Conservation (phyloP, 2,888 invertebrate species). For the Diploptera punctata region DNA sequence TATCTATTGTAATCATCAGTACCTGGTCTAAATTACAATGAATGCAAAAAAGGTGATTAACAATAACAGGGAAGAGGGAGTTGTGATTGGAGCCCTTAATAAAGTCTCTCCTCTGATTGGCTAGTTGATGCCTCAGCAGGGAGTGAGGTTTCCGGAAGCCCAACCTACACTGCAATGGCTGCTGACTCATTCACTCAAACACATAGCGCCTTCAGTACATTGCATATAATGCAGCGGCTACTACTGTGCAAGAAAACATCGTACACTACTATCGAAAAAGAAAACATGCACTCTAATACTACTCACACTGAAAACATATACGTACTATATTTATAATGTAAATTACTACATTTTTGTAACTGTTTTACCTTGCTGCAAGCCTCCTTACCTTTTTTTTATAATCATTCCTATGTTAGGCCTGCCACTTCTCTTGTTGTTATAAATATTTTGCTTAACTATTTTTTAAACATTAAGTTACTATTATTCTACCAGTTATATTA, state of each 20-base stretch:
- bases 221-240: slow-evolving; percentile 2
- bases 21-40: neutral
- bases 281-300: neutral
- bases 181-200: slow-evolving; percentile 33
- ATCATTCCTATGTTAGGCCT: too few relatives aligned
- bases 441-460: too few relatives aligned
- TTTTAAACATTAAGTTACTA: too few relatives aligned
- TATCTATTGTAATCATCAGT: neutral
- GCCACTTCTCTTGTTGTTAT: too few relatives aligned
- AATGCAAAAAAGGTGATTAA: slow-evolving; percentile 18
- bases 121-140: slow-evolving; percentile 21
- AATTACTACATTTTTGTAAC: too few relatives aligned
- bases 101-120: slow-evolving; percentile 33
- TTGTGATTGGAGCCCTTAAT: slow-evolving; percentile 27
- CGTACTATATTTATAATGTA: too few relatives aligned
- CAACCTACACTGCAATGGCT: slow-evolving; percentile 41
- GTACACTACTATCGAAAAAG: neutral
- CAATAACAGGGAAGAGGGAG: slow-evolving; percentile 22
- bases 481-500: too few relatives aligned
- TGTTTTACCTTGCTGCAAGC: too few relatives aligned
- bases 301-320: too few relatives aligned
- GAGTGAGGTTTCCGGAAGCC: slow-evolving; percentile 31
- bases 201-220: neutral
- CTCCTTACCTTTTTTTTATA: too few relatives aligned
- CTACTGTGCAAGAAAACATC: neutral